Conservation (phyloP, 2,113 vertebrate genomes). For the Hypocryptadius cinnamomeus region DNA sequence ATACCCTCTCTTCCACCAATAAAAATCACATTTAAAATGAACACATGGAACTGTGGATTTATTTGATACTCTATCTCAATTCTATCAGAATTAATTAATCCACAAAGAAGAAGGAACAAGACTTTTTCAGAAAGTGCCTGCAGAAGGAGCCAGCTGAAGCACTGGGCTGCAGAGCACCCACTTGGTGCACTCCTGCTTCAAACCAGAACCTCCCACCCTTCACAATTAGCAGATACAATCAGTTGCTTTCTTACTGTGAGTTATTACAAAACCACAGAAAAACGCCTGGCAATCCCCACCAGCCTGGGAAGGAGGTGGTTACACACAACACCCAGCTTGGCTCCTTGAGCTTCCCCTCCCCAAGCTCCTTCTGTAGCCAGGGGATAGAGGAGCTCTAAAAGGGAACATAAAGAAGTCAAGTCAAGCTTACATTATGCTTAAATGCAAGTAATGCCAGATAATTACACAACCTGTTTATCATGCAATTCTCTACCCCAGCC, state of each 20-base stretch:
- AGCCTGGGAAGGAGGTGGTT: not conserved
- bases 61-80: not conserved
- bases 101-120: not conserved
- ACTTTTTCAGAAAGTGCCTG: not conserved
- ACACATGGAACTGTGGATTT: not conserved
- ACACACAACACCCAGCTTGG: not conserved
- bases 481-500: not conserved
- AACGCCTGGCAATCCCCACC: not conserved
- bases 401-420: not conserved
- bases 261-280: not conserved
- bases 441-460: not conserved
- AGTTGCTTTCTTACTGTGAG: not conserved
- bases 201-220: not conserved
- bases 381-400: not conserved
- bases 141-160: not conserved
- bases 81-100: not conserved
- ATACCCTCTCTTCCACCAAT: not conserved
- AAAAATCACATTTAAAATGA: not conserved
- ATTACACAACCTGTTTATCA: constrained; percentile 32
- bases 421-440: not conserved
- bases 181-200: not conserved
- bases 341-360: not conserved
- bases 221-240: not conserved
- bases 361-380: not conserved
- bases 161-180: not conserved